Conservation (phyloP, 2,113 vertebrate species). For the Eleginops maclovinus region DNA sequence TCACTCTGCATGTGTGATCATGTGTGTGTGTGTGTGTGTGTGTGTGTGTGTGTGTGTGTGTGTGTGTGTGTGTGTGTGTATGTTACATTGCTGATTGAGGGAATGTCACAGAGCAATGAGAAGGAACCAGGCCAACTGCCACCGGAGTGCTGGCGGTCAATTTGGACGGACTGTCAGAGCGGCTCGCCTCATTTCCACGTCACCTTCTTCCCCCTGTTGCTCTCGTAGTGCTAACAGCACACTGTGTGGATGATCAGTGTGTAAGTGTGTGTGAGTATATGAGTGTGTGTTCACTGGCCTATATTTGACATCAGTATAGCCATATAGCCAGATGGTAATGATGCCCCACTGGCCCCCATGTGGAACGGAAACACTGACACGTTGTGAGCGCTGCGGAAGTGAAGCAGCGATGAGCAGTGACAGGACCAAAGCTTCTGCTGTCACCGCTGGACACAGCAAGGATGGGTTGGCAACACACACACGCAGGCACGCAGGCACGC, state of each 20-base stretch:
- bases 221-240: conserved; percentile 57
- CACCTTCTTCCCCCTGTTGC: conserved; percentile 60
- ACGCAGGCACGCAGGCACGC: neutral
- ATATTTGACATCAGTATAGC: conserved; percentile 70
- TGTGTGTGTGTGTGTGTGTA: conserved; percentile 41
- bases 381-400: conserved; percentile 61
- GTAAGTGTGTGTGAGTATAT: conserved; percentile 7
- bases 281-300: conserved; percentile 68
- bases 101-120: conserved; percentile 73
- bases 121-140: conserved; percentile 81
- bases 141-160: conserved; percentile 78
- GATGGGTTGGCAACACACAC: conserved; percentile 39
- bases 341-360: conserved; percentile 68
- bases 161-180: conserved; percentile 77
- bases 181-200: conserved; percentile 60
- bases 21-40: conserved; percentile 31
- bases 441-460: conserved; percentile 66
- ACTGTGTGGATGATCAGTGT: conserved; percentile 56
- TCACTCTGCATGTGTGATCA: conserved; percentile 29
- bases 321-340: conserved; percentile 76
- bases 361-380: conserved; percentile 69
- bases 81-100: conserved; percentile 67
- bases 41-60: conserved; percentile 34
- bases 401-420: conserved; percentile 67
- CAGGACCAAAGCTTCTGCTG: conserved; percentile 73